These are phyloP conservation scores for Pyrochroa serraticornis DNA, from an alignment of 2,888 invertebrate species.

Conservation along the genomic window DNA sequence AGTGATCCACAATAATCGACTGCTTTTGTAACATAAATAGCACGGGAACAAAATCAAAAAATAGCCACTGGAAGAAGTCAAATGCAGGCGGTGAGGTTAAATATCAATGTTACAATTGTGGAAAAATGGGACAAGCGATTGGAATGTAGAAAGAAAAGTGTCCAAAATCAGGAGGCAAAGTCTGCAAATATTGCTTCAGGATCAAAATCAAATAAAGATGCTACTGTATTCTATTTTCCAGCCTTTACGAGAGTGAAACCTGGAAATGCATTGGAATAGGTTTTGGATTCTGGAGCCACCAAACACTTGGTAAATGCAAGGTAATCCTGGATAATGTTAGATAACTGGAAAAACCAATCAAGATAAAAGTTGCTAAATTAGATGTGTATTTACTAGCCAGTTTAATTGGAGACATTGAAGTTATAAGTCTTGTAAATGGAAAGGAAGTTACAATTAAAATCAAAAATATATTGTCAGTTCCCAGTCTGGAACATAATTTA, in stretches of 20 bases:
- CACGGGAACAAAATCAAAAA: too few relatives aligned
- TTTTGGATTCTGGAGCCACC: slow-evolving; percentile 38
- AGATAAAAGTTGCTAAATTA: slow-evolving; percentile 34
- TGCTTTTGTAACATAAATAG: too few relatives aligned
- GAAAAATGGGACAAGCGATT: slow-evolving; percentile 2
- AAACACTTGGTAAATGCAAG: slow-evolving; percentile 32
- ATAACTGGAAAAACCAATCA: slow-evolving; percentile 25
- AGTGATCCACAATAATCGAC: too few relatives aligned
- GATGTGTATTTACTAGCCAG: slow-evolving; percentile 25
- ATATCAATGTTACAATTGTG: slow-evolving; percentile 3
- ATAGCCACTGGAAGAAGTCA: too few relatives aligned
- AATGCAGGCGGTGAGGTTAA: not conserved
- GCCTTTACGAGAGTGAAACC: not conserved
- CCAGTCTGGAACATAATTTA: slow-evolving; percentile 31
- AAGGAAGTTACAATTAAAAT: slow-evolving; percentile 25
- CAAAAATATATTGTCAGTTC: slow-evolving; percentile 32
- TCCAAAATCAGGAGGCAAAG: not conserved
- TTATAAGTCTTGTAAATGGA: slow-evolving; percentile 19
- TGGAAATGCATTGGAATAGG: slow-evolving; percentile 17
- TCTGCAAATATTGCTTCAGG: not conserved
- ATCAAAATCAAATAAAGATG: not conserved
- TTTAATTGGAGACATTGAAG: slow-evolving; percentile 21
- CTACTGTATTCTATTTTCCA: slow-evolving; percentile 2
- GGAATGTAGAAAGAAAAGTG: slow-evolving; percentile 8
- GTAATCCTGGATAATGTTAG: slow-evolving; percentile 23